Base-by-base conservation (phyloP, 2,888 invertebrate genomes). In the Diabrotica balteata region DNA sequence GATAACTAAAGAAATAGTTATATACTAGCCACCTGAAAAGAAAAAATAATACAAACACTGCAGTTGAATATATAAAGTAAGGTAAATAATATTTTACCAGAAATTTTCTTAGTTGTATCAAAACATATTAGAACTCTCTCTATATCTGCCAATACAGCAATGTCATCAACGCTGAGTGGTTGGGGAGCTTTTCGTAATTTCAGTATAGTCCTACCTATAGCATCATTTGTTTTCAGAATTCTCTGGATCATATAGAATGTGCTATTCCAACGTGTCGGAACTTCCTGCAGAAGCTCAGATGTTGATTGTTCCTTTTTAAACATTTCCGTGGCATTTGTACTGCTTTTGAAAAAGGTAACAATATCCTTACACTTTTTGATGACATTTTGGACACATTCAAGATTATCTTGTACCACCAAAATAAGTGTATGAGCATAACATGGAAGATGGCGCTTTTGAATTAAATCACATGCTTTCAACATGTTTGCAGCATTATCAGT, bases 181-280 rank as follows among this genome's bases (percentile, higher is more conserved):
- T 11, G 46, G 32, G 71, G 71, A 47, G 71, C 67, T 67, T 69
- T 72, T 32, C 8, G 44, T 17, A 71, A 42, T 59, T 71, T 66
- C 32, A 68, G 45, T 9, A 72, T 49, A 32, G 69, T 60, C 9
- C 64, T 59, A 46, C 60, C 59, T 11, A 72, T 54, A 7, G 70
- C 47, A 52, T 67, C 69, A 66, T 49, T 61, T 2, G 63, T 66
- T 55, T 64, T 10, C 10, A 69, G 42, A 49, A 64, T 59, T 63
- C 70, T 67, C 54, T 70, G 22, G 3, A 67, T 50, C 68, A 72
- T 70, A 32, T 66, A 10, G 32, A 59, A 66, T 9, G 62, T 45
- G 55, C 70, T n/a, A 53, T 72, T 72, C 70, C 72, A 72, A 9
- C 72, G 55, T 11, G 67, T 72, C 32, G 65, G 22, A n/a, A 67